Evolutionary conservation across 2,797 vertebrate genomes (phyloP).

Genomic region (Acanthurus leucopareius): DNA sequence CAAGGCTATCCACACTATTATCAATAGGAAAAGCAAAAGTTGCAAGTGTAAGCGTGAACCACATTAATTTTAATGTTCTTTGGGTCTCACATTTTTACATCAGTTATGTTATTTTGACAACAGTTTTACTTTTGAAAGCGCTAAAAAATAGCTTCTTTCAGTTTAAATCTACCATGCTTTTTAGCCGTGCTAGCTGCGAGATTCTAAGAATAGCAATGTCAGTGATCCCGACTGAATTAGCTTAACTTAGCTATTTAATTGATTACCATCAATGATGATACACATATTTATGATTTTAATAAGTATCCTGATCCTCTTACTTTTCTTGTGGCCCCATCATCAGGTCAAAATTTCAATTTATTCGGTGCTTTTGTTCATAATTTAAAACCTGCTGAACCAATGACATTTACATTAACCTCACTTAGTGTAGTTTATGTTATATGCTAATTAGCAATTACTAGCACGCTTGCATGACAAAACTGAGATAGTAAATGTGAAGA

Average conservation of each 20-base stretch:
- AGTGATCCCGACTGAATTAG: neutral
- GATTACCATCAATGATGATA: neutral
- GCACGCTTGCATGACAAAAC: neutral
- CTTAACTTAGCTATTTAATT: neutral
- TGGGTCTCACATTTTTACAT: constrained; percentile 7
- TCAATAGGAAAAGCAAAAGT: constrained; percentile 13
- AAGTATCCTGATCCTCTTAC: neutral
- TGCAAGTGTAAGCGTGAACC: constrained; percentile 7
- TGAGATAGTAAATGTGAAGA: neutral
- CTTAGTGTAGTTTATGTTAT: too few relatives aligned
- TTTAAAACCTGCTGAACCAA: neutral
- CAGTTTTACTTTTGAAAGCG: neutral
- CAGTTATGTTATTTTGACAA: constrained; percentile 6
- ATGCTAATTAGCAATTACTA: neutral
- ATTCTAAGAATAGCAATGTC: too few relatives aligned
- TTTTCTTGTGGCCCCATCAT: neutral
- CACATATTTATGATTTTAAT: too few relatives aligned
- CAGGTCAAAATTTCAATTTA: neutral
- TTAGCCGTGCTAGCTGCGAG: neutral
- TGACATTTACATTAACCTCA: neutral
- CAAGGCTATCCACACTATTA: constrained; percentile 25
- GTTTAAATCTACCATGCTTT: neutral
- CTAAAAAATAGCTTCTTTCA: neutral
- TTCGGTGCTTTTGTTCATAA: neutral
- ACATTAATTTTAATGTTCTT: neutral